Evolutionary conservation across 1,140 invertebrate species (phyloP).

Genomic region (Chelonus insularis): DNA sequence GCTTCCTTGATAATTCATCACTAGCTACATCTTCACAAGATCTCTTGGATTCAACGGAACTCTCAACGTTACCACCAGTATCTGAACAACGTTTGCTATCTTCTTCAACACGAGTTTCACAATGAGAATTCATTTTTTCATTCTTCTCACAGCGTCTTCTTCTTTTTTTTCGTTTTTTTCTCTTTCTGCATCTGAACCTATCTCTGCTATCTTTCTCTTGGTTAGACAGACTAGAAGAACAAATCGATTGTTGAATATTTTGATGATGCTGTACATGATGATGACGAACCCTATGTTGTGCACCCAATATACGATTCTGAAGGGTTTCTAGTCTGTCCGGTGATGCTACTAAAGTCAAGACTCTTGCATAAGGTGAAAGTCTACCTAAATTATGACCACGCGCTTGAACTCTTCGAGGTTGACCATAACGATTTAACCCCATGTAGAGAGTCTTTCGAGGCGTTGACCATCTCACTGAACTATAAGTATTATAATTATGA

Average conservation of each 20-base stretch:
- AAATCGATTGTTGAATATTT: slow-evolving; percentile 39
- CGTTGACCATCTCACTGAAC: slow-evolving; percentile 74
- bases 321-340: slow-evolving; percentile 56
- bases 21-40: slow-evolving; percentile 45
- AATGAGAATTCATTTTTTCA: slow-evolving; percentile 39
- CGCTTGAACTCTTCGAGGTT: slow-evolving; percentile 70
- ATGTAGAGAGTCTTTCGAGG: slow-evolving; percentile 72
- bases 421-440: slow-evolving; percentile 72
- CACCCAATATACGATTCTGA: slow-evolving; percentile 43
- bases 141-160: slow-evolving; percentile 42
- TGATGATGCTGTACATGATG: slow-evolving; percentile 39
- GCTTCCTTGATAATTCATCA: slow-evolving; percentile 44
- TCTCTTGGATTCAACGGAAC: slow-evolving; percentile 42
- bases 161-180: slow-evolving; percentile 49
- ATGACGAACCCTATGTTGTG: slow-evolving; percentile 49
- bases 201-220: slow-evolving; percentile 46
- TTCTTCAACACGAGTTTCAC: slow-evolving; percentile 26
- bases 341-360: slow-evolving; percentile 68
- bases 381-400: slow-evolving; percentile 71
- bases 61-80: slow-evolving; percentile 19
- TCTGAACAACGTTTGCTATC: slow-evolving; percentile 1
- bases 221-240: slow-evolving; percentile 36
- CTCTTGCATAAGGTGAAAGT: slow-evolving; percentile 70
- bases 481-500: slow-evolving; percentile 85
- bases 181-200: slow-evolving; percentile 46